Base-by-base conservation (phyloP, 1,140 invertebrate species). In the Brachionus asplanchnoidis region DNA sequence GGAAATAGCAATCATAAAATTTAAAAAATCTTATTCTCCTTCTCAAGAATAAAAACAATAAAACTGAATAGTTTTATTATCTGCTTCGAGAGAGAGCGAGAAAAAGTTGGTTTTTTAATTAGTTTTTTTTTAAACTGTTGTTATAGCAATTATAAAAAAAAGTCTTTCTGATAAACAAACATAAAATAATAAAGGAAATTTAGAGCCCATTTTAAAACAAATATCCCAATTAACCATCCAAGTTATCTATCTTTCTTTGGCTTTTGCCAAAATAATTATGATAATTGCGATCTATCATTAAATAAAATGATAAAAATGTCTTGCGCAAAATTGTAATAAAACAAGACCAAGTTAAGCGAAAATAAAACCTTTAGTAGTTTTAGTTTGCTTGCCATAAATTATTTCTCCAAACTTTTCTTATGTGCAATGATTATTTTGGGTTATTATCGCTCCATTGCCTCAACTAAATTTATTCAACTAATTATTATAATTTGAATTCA, bases 51-150 rank as follows among this genome's bases (percentile, higher is more conserved):
- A 40, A 73, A 42, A 73, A 73, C 40, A 42, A 73, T 14, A 32
- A 68, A 68, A 68, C 66, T 73, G 68, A 73, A 73, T 73, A 36
- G 68, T 73, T 73, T 73, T 73, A 73, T 73, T 73, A 73, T 73
- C 68, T 73, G 12, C 17, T 73, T 11, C 1, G 66, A 68, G 32
- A 60, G 32, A 36, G 5, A 36, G 32, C 6, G 6, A 28, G 32
- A 36, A 6, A 36, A 36, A 36, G 53, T 60, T 60, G 17, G 20
- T 60, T 60, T 73, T 73, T 73, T 40, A 46, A 46, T 40, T 42
- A 42, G 32, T 17, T 73, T 42, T 17, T 9, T 73, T 42, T 73
- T 42, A 17, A 73, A 73, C 68, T 73, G 68, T 73, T 73, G 36
- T 73, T 73, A 42, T 73, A 73, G 68, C 42, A 73, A 73, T 73